Conservation (phyloP, 2,797 vertebrate species). For the Coreius guichenoti region DNA sequence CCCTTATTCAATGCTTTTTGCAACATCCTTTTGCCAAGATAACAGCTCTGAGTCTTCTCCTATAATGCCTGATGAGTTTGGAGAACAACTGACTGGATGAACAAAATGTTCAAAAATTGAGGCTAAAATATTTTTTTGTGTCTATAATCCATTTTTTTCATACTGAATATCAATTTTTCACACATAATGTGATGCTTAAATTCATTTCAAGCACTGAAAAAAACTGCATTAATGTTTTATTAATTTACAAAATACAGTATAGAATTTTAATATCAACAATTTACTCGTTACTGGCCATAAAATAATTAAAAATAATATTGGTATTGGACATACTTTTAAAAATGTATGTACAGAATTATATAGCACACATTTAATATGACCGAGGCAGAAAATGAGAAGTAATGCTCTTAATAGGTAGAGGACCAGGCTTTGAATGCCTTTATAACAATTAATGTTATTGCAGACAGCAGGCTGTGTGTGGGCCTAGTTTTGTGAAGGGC, state of each 20-base stretch:
- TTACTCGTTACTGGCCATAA: background rate
- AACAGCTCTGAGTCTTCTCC: too few species aligned
- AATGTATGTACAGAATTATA: background rate
- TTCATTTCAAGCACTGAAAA: background rate
- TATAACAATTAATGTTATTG: conserved; percentile 30
- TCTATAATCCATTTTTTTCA: background rate
- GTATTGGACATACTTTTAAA: background rate
- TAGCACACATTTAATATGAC: background rate
- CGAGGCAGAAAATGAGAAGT: background rate
- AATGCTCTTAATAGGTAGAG: background rate
- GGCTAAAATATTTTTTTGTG: background rate
- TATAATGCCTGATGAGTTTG: too few species aligned
- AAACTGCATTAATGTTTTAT: background rate
- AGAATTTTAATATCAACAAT: background rate
- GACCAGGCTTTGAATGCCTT: background rate
- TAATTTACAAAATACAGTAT: background rate
- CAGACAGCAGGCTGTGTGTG: conserved; percentile 26
- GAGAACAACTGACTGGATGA: background rate
- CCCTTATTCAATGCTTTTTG: too few species aligned
- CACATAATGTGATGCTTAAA: background rate
- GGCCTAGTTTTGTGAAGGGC: conserved; percentile 3
- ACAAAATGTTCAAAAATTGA: background rate
- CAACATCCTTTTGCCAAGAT: too few species aligned
- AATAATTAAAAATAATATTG: background rate
- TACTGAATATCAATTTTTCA: background rate